These are phyloP conservation scores for Musca domestica DNA, from an alignment of 1,140 invertebrate genomes.

Conservation along the genomic window DNA sequence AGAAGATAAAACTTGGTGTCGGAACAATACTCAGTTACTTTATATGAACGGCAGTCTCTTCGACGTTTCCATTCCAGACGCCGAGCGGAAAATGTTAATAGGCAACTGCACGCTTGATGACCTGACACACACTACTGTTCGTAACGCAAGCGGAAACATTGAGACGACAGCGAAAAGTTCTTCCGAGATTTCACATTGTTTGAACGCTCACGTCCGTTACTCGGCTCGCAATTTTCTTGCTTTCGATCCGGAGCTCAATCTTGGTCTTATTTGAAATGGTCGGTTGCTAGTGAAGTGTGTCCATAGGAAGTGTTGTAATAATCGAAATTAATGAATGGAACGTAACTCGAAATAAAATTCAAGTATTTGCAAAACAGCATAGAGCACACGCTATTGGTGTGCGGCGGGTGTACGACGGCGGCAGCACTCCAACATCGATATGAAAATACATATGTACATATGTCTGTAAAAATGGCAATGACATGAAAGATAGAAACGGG, in stretches of 20 bases:
- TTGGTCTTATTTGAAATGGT: neutral
- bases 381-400: too few relatives aligned
- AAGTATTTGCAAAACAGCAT: neutral
- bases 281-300: conserved; percentile 15
- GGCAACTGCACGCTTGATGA: too few relatives aligned
- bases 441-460: too few relatives aligned
- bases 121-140: too few relatives aligned
- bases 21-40: too few relatives aligned
- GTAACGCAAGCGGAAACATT: neutral
- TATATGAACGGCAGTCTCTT: too few relatives aligned
- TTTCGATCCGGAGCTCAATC: too few relatives aligned
- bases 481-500: too few relatives aligned
- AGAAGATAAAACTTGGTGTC: neutral
- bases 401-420: too few relatives aligned
- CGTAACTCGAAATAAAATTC: conserved; percentile 2
- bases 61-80: neutral
- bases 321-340: conserved; percentile 21
- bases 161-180: neutral
- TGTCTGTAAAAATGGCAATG: too few relatives aligned
- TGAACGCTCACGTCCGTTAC: neutral
- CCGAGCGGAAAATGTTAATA: neutral
- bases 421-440: too few relatives aligned
- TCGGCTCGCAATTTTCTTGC: too few relatives aligned
- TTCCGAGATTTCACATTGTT: neutral
- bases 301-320: conserved; percentile 16